Base-by-base conservation (phyloP, 2,888 invertebrate species). In the Brassicogethes aeneus region DNA sequence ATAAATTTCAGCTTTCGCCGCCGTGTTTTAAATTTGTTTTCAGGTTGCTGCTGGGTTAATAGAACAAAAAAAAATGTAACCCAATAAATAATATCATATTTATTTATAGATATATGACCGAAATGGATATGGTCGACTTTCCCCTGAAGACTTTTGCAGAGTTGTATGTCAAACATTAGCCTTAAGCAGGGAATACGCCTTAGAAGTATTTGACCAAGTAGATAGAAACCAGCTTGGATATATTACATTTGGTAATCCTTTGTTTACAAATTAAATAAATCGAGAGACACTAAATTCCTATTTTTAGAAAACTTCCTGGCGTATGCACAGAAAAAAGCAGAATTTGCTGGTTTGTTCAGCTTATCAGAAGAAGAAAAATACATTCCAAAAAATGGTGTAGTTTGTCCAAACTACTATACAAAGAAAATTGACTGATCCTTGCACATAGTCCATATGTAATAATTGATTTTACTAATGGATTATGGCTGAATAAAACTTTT, bases 31-130 rank as follows among this genome's bases (percentile, higher is more conserved):
- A 35, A 35, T 35, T 12, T 8, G 16, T 15, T 35, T 35, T 12
- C 12, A 29, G n/a, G 7, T 29, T 29, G n/a, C 29, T 29, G n/a
- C n/a, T 29, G n/a, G n/a, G n/a, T 8, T 14, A n/a, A 33, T 33
- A 10, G 13, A 33, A 5, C 33, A 5, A 7, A 33, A 10, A n/a
- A n/a, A n/a, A n/a, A n/a, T n/a, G n/a, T n/a, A 35, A 10, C 16
- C 10, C 23, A 7, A 23, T 10, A 23, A 23, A 7, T 23, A 10
- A 23, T 35, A 32, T 12, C 34, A 41, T 32, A 29, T 45, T 48
- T 41, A 47, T 42, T 62, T 63, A 1, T 63, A 85, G 85, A 60
- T 86, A 36, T 85, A 81, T 64, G 80, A 82, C 56, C 66, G 68
- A n/a, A 73, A 71, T 16, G 72, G 75, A 32, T 62, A 68, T 13